phyloP scores from a whole-genome alignment of 2,113 vertebrate genomes.

The Chaetorhynchus papuensis region DNA sequence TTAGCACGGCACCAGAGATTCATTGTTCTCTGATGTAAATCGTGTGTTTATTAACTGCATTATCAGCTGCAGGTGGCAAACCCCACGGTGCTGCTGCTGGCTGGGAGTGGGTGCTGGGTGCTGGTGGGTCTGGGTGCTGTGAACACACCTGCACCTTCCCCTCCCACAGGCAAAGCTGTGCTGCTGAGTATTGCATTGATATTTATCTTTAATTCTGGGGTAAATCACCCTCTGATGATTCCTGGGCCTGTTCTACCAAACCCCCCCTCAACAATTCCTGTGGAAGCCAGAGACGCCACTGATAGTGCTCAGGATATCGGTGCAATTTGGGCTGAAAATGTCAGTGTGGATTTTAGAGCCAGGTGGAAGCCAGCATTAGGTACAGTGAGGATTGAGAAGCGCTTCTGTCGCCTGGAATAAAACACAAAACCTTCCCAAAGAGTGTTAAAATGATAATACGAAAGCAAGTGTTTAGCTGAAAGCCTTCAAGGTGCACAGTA shows the following conservation, averaged over 20 bases:
- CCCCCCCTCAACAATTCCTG: not conserved
- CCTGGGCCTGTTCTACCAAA: not conserved
- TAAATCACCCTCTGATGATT: not conserved
- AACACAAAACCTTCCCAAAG: not conserved
- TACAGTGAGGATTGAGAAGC: not conserved
- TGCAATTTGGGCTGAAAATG: not conserved
- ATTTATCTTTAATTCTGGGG: not conserved
- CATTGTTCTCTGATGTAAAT: constrained; percentile 58
- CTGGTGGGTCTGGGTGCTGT: not conserved
- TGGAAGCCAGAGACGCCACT: not conserved
- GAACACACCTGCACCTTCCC: not conserved
- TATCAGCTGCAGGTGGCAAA: constrained; percentile 31
- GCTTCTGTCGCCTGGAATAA: not conserved
- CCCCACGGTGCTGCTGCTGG: not conserved
- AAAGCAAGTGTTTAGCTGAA: not conserved
- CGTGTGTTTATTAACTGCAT: constrained; percentile 68
- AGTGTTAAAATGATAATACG: not conserved
- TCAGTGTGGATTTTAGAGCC: not conserved
- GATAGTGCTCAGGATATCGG: not conserved
- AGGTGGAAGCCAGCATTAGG: not conserved
- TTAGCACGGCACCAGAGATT: constrained; percentile 74
- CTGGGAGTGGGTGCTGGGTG: not conserved
- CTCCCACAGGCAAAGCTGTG: not conserved
- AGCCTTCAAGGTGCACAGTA: not conserved
- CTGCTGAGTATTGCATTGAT: not conserved